Evolutionary conservation across 1,140 invertebrate species (phyloP).

Genomic region (Asobara japonica): DNA sequence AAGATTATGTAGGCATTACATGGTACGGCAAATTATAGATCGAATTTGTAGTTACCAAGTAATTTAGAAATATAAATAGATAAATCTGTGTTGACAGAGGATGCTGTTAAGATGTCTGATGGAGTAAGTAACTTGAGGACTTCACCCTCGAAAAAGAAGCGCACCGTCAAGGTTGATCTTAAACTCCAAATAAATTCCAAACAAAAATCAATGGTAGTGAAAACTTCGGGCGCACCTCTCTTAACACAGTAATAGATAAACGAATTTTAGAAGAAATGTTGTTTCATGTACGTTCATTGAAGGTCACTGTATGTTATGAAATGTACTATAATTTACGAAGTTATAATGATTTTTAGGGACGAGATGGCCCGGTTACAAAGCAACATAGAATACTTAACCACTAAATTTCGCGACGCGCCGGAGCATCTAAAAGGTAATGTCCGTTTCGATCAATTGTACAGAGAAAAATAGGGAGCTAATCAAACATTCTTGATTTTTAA

Average conservation of each 20-base stretch:
- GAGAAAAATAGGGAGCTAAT: background rate
- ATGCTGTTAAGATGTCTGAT: slow-evolving; percentile 68
- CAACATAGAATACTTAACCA: slow-evolving; percentile 66
- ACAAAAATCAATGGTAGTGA: slow-evolving; percentile 57
- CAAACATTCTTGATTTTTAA: no score
- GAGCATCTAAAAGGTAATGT: slow-evolving; percentile 51
- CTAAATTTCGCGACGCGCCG: slow-evolving; percentile 61
- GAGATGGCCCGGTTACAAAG: slow-evolving; percentile 67
- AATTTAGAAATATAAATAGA: slow-evolving; percentile 64
- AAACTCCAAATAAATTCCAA: slow-evolving; percentile 81
- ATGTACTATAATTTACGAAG: background rate
- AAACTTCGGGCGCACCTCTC: slow-evolving; percentile 58
- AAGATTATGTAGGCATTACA: background rate
- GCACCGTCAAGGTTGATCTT: slow-evolving; percentile 81
- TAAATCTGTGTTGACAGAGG: slow-evolving; percentile 68
- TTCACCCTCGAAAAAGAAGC: slow-evolving; percentile 78
- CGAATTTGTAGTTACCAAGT: slow-evolving; percentile 38
- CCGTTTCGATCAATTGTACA: background rate
- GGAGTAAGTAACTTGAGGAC: slow-evolving; percentile 67
- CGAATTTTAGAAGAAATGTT: background rate
- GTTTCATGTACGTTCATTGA: background rate
- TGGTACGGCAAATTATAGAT: slow-evolving; percentile 32
- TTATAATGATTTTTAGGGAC: slow-evolving; percentile 58
- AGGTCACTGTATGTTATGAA: background rate
- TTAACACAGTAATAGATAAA: slow-evolving; percentile 58